Conservation (phyloP, 2,113 vertebrate species). For the Benthochromis sp. region DNA sequence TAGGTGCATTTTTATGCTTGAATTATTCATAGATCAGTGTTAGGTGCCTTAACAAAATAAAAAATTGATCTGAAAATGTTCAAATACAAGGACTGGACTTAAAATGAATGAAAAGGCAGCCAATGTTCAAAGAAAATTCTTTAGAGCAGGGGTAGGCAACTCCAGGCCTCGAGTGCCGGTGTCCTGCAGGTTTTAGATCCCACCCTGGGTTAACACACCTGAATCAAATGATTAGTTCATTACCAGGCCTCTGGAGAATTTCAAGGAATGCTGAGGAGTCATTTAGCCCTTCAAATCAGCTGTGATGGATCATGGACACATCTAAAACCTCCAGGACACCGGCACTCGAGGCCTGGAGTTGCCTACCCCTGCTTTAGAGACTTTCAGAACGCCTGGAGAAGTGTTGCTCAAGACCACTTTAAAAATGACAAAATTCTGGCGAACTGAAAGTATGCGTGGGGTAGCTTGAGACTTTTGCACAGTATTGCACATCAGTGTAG, state of each 20-base stretch:
- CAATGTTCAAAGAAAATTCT: not conserved
- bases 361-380: not conserved
- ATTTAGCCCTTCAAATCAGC: too few species aligned
- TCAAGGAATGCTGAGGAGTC: too few species aligned
- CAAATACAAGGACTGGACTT: not conserved
- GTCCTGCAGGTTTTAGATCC: too few species aligned
- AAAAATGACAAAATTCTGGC: not conserved
- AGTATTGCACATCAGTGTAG: not conserved
- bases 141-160: not conserved
- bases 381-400: not conserved
- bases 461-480: not conserved
- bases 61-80: not conserved
- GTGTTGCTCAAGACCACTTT: not conserved
- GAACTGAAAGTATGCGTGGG: fast-evolving
- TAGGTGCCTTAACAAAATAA: fast-evolving
- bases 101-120: not conserved
- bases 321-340: too few species aligned
- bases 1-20: not conserved
- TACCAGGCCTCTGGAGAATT: too few species aligned
- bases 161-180: too few species aligned
- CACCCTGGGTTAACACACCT: too few species aligned
- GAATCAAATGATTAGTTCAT: too few species aligned
- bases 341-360: too few species aligned
- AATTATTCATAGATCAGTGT: not conserved
- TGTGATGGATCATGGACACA: too few species aligned